Percentiles rank a stretch among this genome's conserved stretches.
phyloP scores from a whole-genome alignment of 2,888 invertebrate genomes.

The Polia nebulosa region DNA sequence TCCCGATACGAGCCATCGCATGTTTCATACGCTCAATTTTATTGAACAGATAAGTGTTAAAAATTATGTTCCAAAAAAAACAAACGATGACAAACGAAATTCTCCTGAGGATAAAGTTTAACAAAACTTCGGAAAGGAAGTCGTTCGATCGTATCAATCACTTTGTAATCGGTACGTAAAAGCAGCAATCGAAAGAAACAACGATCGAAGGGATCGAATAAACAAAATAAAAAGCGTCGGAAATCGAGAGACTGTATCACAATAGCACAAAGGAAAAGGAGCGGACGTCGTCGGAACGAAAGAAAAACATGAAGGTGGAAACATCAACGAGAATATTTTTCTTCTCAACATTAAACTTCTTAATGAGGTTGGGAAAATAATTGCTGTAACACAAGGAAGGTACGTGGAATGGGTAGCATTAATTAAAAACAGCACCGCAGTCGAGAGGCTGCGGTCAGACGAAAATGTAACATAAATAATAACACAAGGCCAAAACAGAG shows the following conservation, averaged over 20 bases:
- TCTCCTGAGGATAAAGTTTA: conserved; percentile 46
- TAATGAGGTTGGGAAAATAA: conserved; percentile 89
- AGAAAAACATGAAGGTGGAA: conserved; percentile 71
- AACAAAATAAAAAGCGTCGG: conserved; percentile 77
- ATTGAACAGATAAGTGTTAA: conserved; percentile 77
- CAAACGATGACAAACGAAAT: conserved; percentile 51
- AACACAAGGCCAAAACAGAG: conserved; percentile 81
- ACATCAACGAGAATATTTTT: conserved; percentile 82
- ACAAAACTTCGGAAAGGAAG: conserved; percentile 55
- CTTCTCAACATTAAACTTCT: conserved; percentile 84
- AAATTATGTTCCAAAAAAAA: conserved; percentile 64
- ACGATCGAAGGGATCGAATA: conserved; percentile 74
- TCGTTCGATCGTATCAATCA: conserved; percentile 75
- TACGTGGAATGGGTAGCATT: conserved; percentile 84
- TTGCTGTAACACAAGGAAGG: conserved; percentile 89
- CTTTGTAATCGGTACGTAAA: conserved; percentile 75
- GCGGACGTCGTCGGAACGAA: conserved; percentile 47
- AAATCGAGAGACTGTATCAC: conserved; percentile 77
- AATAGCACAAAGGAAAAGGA: conserved; percentile 77
- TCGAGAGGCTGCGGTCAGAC: conserved; percentile 82
- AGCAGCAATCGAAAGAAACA: conserved; percentile 77
- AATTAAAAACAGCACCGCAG: conserved; percentile 87
- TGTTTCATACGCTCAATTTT: conserved; percentile 80
- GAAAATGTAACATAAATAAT: conserved; percentile 88
- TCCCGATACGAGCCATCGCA: conserved; percentile 76